phyloP scores from a whole-genome alignment of 2,113 vertebrate species.

The Noctilio leporinus region DNA sequence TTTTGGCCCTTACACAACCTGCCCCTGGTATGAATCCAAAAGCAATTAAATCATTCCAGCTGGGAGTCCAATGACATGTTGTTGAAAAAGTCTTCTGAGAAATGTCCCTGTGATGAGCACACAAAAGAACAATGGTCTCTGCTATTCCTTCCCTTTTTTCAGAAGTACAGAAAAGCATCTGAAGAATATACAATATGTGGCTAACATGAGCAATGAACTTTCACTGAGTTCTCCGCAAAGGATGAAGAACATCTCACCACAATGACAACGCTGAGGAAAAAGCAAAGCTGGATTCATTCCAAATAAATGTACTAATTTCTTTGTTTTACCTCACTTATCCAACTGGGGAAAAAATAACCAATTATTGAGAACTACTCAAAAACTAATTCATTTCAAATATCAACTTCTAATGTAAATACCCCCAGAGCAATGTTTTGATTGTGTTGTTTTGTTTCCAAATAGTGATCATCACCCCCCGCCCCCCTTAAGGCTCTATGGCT shows the following conservation, averaged over 20 bases:
- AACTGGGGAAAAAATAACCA: background rate
- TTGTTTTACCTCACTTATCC: background rate
- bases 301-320: background rate
- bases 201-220: background rate
- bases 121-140: background rate
- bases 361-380: background rate
- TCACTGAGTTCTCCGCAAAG: background rate
- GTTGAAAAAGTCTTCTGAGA: conserved; percentile 49
- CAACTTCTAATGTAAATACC: background rate
- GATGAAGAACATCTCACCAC: background rate
- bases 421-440: background rate
- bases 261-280: background rate
- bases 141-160: background rate
- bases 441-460: background rate
- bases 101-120: background rate
- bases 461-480: background rate
- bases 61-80: conserved; percentile 34
- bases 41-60: conserved; percentile 66
- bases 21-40: conserved; percentile 4
- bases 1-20: conserved; percentile 31
- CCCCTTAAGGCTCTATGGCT: background rate
- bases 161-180: background rate
- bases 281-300: background rate
- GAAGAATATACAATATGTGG: background rate
- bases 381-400: background rate